Evolutionary conservation across 2,797 vertebrate genomes (phyloP).

Genomic region (Coracias cyanogaster): DNA sequence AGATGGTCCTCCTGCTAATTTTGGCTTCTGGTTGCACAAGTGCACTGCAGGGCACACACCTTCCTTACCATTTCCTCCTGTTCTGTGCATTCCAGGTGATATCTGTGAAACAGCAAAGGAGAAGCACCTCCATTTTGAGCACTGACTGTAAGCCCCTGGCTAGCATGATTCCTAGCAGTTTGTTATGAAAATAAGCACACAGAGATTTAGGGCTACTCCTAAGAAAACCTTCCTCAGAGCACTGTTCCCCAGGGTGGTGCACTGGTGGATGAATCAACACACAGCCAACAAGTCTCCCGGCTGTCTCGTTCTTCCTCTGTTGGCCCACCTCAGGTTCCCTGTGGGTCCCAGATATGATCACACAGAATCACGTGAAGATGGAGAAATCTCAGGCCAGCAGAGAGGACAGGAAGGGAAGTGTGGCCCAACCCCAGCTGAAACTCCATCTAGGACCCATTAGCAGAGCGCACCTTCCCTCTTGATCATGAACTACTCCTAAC

Average conservation of each 20-base stretch:
- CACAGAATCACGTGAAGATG: neutral
- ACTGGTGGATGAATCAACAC: neutral
- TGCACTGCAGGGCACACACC: conserved; percentile 21
- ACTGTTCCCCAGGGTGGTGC: neutral
- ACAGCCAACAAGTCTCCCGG: neutral
- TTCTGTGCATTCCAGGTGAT: conserved; percentile 2
- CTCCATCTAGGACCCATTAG: neutral
- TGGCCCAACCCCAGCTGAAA: neutral
- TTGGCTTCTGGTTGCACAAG: conserved; percentile 40
- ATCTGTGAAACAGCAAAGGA: neutral
- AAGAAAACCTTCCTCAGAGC: neutral
- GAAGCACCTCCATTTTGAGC: neutral
- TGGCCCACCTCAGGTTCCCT: neutral
- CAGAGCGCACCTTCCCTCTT: neutral
- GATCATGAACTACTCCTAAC: neutral
- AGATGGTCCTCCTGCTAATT: conserved; percentile 48
- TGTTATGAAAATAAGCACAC: neutral
- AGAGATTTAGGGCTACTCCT: neutral
- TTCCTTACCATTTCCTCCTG: conserved; percentile 13
- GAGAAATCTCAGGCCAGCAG: neutral
- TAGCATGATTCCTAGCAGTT: neutral
- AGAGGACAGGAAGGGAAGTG: neutral
- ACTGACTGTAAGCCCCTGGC: neutral
- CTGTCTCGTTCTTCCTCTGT: neutral
- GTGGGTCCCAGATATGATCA: neutral